Evolutionary conservation across 2,797 vertebrate genomes (phyloP), one percentile per base, ranked within the genome.

Genomic region (Centroberyx gerrardi): DNA sequence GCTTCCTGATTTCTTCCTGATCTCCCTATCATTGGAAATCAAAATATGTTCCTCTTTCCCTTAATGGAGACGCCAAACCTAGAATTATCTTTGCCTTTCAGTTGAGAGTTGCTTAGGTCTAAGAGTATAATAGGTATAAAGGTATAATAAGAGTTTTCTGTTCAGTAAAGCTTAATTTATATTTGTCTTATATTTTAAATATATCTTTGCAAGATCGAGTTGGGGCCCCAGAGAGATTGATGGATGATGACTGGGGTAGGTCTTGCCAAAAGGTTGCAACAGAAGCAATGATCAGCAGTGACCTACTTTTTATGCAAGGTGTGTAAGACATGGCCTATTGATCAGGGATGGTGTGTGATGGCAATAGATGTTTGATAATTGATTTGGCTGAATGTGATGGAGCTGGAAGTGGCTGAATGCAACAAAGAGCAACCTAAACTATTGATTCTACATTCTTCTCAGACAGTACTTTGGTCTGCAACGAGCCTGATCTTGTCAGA

Each of bases 271-370:
- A 48, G 48, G 18, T 74, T 62, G 38, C 14, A 44, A 60, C 17
- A 31, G n/a, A 76, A 76, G 31, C 28, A 52, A n/a, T 54, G 53
- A 29, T 56, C 40, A 68, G 62, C 53, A 64, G 22, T 55, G 38
- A 65, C 31, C 13, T 54, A 14, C 22, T 70, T 81, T 65, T 73
- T 59, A 68, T 80, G 62, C 76, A 72, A 40, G 56, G 44, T 82
- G 38, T 69, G 13, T 52, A 31, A 46, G 56, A 76, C 31, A 33
- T 18, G 49, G 44, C 56, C 15, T 54, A 53, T 60, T 65, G 59
- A 74, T 86, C 83, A 83, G 76, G 84, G 72, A 83, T n/a, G 67
- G 38, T 63, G 7, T 40, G n/a, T 68, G 49, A 38, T 38, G 52
- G 42, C 14, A 64, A 8, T 61, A 29, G 7, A 18, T 71, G 46